Conservation (phyloP, 2,888 invertebrate species). For the Psylliodes chrysocephalus region DNA sequence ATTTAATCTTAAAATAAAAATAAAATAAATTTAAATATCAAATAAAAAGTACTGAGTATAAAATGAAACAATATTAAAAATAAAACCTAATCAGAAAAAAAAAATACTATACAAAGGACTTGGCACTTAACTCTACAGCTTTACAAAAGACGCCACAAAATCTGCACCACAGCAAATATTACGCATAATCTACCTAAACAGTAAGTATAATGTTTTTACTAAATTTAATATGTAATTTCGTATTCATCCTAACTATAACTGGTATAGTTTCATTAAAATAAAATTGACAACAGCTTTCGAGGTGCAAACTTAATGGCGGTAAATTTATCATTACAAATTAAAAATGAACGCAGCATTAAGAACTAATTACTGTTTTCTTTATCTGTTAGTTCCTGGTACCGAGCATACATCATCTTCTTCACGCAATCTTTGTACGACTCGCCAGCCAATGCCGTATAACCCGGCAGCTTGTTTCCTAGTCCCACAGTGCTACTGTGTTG, state of each 20-base stretch:
- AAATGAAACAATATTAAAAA: too few relatives aligned
- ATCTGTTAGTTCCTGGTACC: conserved; percentile 84
- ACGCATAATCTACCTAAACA: too few relatives aligned
- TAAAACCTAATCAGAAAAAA: too few relatives aligned
- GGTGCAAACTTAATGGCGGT: background rate
- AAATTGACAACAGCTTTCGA: background rate
- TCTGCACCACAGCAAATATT: background rate
- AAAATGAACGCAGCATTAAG: background rate
- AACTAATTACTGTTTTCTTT: conserved; percentile 62
- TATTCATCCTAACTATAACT: background rate
- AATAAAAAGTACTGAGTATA: too few relatives aligned
- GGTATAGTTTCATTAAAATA: background rate
- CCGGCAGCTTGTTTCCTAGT: conserved; percentile 83
- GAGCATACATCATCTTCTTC: conserved; percentile 88
- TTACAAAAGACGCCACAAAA: background rate
- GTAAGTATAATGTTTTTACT: too few relatives aligned
- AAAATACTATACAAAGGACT: too few relatives aligned
- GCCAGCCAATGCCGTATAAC: conserved; percentile 81
- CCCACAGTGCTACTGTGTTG: conserved; percentile 76
- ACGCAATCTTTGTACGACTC: conserved; percentile 91
- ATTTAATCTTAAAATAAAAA: too few relatives aligned
- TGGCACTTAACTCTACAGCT: too few relatives aligned
- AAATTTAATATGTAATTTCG: background rate
- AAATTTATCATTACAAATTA: background rate
- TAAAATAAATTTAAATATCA: too few relatives aligned